Percentiles rank a stretch among this genome's conserved stretches.
Evolutionary conservation across 2,888 invertebrate genomes (phyloP).

Genomic region (Gerris lacustris): DNA sequence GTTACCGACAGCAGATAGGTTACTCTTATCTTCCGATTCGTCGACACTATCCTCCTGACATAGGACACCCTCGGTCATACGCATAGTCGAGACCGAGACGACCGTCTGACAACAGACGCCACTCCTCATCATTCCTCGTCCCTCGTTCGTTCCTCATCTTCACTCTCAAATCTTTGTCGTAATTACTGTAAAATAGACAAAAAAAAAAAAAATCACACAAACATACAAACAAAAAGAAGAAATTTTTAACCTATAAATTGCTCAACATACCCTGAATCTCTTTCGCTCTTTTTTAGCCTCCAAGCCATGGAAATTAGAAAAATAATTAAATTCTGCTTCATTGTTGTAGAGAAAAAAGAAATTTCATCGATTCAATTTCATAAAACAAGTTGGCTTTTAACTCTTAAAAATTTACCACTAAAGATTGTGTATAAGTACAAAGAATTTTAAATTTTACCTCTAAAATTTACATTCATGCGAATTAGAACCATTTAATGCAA

Average conservation of each 20-base stretch:
- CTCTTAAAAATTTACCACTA: too few species aligned
- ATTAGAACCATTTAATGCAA: too few species aligned
- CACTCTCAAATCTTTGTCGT: not conserved
- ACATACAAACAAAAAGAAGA: not conserved
- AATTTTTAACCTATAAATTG: not conserved
- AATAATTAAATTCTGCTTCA: too few species aligned
- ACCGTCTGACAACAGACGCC: not conserved
- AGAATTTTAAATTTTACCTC: too few species aligned
- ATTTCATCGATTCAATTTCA: too few species aligned
- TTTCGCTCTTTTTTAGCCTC: too few species aligned
- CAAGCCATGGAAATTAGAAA: too few species aligned
- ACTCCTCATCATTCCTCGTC: not conserved
- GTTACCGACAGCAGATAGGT: slow-evolving; percentile 56
- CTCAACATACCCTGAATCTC: not conserved
- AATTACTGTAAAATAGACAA: not conserved
- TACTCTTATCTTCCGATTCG: slow-evolving; percentile 49
- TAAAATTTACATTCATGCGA: too few species aligned
- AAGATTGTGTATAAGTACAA: too few species aligned
- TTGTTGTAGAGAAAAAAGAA: too few species aligned
- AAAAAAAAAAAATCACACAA: too few species aligned
- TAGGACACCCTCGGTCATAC: slow-evolving; percentile 56
- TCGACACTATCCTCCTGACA: slow-evolving; percentile 67
- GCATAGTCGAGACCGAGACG: slow-evolving; percentile 2
- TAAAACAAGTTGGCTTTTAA: too few species aligned
- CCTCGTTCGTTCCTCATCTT: not conserved